Base-by-base conservation (phyloP, 2,113 vertebrate genomes). In the Jacana jacana region DNA sequence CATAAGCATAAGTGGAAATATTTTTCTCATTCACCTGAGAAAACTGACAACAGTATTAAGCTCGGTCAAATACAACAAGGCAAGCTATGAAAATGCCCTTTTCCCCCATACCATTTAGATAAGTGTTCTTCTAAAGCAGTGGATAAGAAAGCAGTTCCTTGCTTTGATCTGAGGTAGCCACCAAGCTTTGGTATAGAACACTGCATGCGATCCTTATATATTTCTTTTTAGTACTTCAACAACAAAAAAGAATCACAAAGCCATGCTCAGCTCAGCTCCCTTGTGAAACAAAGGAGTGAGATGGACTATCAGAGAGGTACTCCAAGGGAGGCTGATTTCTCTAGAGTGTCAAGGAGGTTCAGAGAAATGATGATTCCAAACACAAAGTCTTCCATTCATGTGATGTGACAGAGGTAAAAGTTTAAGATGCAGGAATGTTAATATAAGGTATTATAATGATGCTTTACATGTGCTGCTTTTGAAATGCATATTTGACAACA, bases 291-390 rank as follows among this genome's bases (percentile, higher is more conserved):
- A 97, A 97, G 87, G 86, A 89, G 95, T 93, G 91, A 94, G 77
- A 61, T 20, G 57, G 76, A 91, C 79, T 84, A 87, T 92, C 94
- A 91, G 91, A 96, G 60, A 93, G 33, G 5, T 95, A 96, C 97
- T 97, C 95, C 76, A 94, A 91, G 91, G 81, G 61, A 94, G 73
- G 79, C 69, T 96, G 88, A 94, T 44, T 88, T 91, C 89, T 97
- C 90, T 72, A 82, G 96, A 98, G 98, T 97, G 94, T 91, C 96
- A 97, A 97, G 91, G 86, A 97, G 80, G 35, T 96, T 97, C 93
- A 93, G 86, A 93, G 82, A 93, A 93, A 91, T 4, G 5, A 48
- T 87, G 72, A 96, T 92, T 83, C 76, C 68, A 97, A 95, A 94
- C 71, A 90, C 60, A 97, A 95, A 95, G 57, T 60, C 44, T 95